A percentile compares a stretch with the other conserved stretches of the same genome.
These are phyloP conservation scores for Budorcas taxicolor DNA, from an alignment of 2,113 vertebrate species.

Conservation along the genomic window DNA sequence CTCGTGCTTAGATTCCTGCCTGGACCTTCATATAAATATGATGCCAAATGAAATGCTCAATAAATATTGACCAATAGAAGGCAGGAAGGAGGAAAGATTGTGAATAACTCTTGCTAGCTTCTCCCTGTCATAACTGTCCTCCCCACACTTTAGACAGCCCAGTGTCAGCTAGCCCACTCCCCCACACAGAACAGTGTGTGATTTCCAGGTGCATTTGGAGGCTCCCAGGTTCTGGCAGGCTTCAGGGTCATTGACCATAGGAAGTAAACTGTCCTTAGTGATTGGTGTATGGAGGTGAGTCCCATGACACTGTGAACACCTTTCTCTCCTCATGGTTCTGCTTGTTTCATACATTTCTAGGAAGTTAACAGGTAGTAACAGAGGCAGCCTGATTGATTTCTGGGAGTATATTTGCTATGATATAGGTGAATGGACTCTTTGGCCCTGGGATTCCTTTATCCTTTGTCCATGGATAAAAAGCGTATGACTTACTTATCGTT, in stretches of 20 bases:
- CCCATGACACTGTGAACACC: not conserved
- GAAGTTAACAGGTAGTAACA: conserved; percentile 52
- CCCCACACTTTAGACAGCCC: not conserved
- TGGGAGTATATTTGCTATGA: conserved; percentile 40
- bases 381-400: conserved; percentile 43
- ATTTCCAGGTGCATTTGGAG: not conserved
- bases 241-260: not conserved
- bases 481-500: conserved; percentile 51
- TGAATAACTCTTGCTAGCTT: not conserved
- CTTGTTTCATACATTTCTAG: not conserved
- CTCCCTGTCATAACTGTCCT: not conserved
- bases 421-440: conserved; percentile 37
- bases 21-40: not conserved
- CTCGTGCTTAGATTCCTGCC: not conserved
- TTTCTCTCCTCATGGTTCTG: not conserved
- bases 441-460: conserved; percentile 42
- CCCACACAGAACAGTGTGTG: not conserved
- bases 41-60: not conserved
- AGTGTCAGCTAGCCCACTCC: not conserved
- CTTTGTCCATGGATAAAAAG: conserved; percentile 36
- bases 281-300: not conserved
- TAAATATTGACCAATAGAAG: not conserved
- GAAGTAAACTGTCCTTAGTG: not conserved
- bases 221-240: not conserved
- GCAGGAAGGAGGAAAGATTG: not conserved